A percentile compares a stretch with the other conserved stretches of the same genome.
Conservation (phyloP, 2,797 vertebrate genomes). For the Antrozous pallidus region DNA sequence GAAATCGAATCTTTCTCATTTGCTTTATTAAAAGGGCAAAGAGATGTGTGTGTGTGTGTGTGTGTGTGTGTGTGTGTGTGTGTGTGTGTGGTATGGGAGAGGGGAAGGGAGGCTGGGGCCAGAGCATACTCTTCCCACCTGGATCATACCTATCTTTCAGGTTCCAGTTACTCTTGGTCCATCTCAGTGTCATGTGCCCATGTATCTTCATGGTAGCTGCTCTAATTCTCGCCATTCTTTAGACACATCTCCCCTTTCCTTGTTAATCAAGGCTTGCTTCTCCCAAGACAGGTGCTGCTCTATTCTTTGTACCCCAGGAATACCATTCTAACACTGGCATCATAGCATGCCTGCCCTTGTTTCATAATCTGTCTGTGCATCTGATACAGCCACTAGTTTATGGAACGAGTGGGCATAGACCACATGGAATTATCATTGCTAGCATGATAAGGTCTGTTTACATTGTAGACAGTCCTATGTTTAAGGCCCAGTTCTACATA, state of each 20-base stretch:
- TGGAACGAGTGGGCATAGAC: neutral
- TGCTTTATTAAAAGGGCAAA: conserved; percentile 28
- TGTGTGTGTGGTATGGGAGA: neutral
- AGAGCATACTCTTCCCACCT: neutral
- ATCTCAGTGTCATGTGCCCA: accelerated
- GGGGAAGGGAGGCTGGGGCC: too few species aligned
- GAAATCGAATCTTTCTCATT: conserved; percentile 4
- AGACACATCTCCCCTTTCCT: neutral
- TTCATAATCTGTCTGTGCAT: neutral
- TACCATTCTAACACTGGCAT: neutral
- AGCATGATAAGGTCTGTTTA: neutral
- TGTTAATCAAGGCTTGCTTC: neutral
- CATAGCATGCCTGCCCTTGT: accelerated
- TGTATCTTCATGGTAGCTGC: neutral
- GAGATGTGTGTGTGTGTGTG: neutral
- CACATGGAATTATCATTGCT: too few species aligned
- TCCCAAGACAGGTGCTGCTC: neutral
- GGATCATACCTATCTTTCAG: neutral
- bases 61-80: neutral
- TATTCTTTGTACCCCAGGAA: neutral
- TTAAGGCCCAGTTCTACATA: neutral
- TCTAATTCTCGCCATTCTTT: neutral
- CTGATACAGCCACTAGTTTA: neutral
- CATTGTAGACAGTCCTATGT: neutral
- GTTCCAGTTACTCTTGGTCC: neutral